phyloP scores from a whole-genome alignment of 1,140 invertebrate genomes.

The Drosophila erecta region DNA sequence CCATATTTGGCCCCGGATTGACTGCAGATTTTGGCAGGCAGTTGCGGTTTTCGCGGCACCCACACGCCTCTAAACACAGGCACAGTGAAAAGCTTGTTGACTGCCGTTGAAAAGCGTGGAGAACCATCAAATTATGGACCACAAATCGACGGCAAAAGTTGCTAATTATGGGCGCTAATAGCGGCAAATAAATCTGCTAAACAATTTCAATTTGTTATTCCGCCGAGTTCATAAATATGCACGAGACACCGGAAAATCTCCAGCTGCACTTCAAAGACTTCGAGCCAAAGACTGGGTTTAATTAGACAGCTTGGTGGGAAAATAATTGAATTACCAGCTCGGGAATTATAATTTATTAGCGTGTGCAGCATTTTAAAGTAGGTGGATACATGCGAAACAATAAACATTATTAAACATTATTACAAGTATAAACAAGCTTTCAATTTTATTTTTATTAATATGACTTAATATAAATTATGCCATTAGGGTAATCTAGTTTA shows the following conservation, averaged over 20 bases:
- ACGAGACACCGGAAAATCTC: constrained; percentile 33
- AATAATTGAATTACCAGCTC: constrained; percentile 26
- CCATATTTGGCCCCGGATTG: constrained; percentile 69
- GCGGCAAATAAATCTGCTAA: constrained; percentile 71
- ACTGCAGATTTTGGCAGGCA: constrained; percentile 43
- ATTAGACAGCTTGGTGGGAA: constrained; percentile 55
- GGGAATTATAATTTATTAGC: constrained; percentile 64
- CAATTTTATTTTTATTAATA: neutral
- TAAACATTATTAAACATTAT: no score
- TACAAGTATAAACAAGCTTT: no score
- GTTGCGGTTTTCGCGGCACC: constrained; percentile 12
- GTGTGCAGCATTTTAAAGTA: constrained; percentile 62
- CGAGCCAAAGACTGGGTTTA: constrained; percentile 43
- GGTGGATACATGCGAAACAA: constrained; percentile 51
- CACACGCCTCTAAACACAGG: constrained; percentile 54
- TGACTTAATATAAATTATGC: neutral
- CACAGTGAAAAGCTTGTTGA: constrained; percentile 6
- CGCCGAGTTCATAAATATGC: constrained; percentile 70
- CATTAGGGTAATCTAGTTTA: neutral
- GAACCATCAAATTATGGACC: constrained; percentile 64
- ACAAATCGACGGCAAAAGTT: constrained; percentile 50
- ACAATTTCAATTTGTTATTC: constrained; percentile 73
- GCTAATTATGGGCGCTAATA: constrained; percentile 73
- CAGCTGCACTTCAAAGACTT: constrained; percentile 32
- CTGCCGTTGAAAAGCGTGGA: constrained; percentile 31